Evolutionary conservation across 2,797 vertebrate species (phyloP).

Genomic region (Nannoperca obscura): DNA sequence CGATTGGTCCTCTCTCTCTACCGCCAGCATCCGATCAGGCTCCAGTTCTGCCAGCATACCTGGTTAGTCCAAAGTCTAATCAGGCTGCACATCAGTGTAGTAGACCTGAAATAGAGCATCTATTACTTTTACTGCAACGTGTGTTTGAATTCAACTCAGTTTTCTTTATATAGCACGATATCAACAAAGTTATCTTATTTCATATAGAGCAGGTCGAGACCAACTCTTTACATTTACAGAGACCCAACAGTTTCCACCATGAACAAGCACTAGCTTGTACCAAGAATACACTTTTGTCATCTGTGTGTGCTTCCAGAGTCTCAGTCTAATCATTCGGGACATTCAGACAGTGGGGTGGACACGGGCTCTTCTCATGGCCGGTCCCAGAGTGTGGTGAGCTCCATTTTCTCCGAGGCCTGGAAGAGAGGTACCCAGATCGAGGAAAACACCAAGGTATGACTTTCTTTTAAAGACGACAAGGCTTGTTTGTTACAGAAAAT

Average conservation of each 20-base stretch:
- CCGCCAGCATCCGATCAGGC: constrained; percentile 96
- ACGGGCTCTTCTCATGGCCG: constrained; percentile 91
- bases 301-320: constrained; percentile 77
- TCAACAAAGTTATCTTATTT: no score
- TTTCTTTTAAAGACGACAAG: neutral
- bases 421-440: constrained; percentile 98
- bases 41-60: constrained; percentile 96
- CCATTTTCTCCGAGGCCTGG: constrained; percentile 99
- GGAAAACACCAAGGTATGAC: constrained; percentile 91
- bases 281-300: neutral
- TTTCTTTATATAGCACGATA: no score
- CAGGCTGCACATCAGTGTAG: neutral
- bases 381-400: constrained; percentile 97
- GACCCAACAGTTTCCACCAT: no score
- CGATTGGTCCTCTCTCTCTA: constrained; percentile 98
- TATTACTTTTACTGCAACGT: no score
- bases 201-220: no score
- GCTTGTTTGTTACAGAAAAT: neutral
- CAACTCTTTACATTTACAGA: no score
- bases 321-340: constrained; percentile 97
- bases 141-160: no score
- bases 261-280: no score
- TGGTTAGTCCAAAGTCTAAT: constrained; percentile 80
- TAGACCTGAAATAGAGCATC: no score
- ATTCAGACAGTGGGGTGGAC: constrained; percentile 95